A percentile compares a stretch with the other conserved stretches of the same genome.
phyloP scores from a whole-genome alignment of 2,797 vertebrate species.

The Sardinella longiceps region DNA sequence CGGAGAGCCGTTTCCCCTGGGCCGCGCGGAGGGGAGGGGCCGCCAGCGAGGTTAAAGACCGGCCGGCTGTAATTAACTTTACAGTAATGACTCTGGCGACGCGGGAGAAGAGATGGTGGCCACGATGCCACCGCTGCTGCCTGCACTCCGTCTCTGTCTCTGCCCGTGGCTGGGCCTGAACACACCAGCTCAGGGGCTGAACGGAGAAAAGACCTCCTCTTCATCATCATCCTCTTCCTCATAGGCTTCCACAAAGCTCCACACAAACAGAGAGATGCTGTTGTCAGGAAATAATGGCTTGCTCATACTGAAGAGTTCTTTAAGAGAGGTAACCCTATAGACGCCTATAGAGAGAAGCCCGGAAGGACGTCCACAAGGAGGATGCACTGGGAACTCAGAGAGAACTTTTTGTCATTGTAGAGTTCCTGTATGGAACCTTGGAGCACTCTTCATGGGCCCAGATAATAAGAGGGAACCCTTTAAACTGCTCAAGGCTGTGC shows the following conservation, averaged over 20 bases:
- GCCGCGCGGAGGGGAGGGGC: slow-evolving; percentile 35
- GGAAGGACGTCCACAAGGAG: neutral
- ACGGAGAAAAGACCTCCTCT: neutral
- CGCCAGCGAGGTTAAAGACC: slow-evolving; percentile 61
- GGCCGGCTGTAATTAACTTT: slow-evolving; percentile 58
- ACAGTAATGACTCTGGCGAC: slow-evolving; percentile 49
- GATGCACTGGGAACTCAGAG: neutral
- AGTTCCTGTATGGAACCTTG: neutral
- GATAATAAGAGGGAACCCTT: too few species aligned
- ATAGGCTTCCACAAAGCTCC: neutral
- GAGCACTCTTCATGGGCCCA: too few species aligned
- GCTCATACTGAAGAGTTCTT: neutral
- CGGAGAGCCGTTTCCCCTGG: slow-evolving; percentile 49
- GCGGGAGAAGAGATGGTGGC: slow-evolving; percentile 20
- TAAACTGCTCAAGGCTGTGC: neutral
- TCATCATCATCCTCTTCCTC: neutral
- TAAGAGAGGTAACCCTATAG: neutral
- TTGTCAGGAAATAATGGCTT: neutral
- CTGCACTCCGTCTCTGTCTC: slow-evolving; percentile 17
- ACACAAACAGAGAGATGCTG: neutral
- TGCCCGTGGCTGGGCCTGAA: neutral
- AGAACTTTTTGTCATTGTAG: neutral
- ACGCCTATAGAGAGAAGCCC: neutral
- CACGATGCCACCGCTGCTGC: slow-evolving; percentile 2
- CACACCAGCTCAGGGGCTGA: neutral